Evolutionary conservation across 1,140 invertebrate species (phyloP).

Genomic region (Daktulosphaira vitifoliae): DNA sequence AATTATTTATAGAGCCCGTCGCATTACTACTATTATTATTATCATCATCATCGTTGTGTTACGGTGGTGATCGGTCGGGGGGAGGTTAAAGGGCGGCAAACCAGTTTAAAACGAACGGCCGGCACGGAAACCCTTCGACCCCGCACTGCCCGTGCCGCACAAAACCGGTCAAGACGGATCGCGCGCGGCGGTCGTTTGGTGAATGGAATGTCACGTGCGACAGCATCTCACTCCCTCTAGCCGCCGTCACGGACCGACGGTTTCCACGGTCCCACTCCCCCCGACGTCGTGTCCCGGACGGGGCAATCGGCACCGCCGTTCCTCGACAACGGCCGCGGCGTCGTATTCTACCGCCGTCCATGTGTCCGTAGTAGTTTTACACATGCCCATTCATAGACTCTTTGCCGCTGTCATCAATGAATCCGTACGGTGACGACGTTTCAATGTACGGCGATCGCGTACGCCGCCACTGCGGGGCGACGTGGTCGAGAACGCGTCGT

Average conservation of each 20-base stretch:
- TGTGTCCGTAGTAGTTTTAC: not conserved
- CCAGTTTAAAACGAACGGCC: slow-evolving; percentile 7
- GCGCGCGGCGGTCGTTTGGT: slow-evolving; percentile 6
- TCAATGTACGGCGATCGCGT: slow-evolving; percentile 8
- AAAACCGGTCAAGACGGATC: slow-evolving; percentile 21
- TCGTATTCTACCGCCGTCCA: no score
- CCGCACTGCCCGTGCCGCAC: not conserved
- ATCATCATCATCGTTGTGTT: not conserved
- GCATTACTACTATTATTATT: no score
- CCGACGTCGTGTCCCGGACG: no score
- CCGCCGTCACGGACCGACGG: not conserved
- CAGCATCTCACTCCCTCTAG: not conserved
- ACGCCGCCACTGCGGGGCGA: no score
- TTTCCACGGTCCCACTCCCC: not conserved
- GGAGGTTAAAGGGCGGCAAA: not conserved
- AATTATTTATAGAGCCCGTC: no score
- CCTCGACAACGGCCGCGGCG: no score
- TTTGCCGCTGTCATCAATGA: slow-evolving; percentile 27
- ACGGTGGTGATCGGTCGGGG: not conserved
- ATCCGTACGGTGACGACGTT: slow-evolving; percentile 5
- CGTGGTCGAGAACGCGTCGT: no score
- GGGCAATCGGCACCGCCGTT: no score
- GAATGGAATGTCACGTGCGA: slow-evolving; percentile 31
- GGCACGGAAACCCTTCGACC: slow-evolving; percentile 27
- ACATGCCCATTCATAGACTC: slow-evolving; percentile 19